Evolutionary conservation across 1,140 invertebrate genomes (phyloP).

Genomic region (Dendrolimus punctatus): DNA sequence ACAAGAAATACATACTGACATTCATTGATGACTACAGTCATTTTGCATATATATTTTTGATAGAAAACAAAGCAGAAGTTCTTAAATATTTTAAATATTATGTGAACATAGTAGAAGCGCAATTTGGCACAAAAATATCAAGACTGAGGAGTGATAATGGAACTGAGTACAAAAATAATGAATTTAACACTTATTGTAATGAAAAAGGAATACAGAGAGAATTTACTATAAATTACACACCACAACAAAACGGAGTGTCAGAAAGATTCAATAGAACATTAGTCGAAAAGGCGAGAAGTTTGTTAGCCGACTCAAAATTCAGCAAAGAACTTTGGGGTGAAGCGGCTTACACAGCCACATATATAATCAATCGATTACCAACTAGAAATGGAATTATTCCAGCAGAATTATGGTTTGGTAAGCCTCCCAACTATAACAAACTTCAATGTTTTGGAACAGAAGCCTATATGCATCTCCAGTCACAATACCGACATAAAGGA

Average conservation of each 20-base stretch:
- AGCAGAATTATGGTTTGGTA: background rate
- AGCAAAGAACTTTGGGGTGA: background rate
- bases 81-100: background rate
- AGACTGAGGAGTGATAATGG: background rate
- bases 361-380: background rate
- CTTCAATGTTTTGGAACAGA: conserved; percentile 2
- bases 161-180: background rate
- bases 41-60: background rate
- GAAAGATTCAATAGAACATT: background rate
- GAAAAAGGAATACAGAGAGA: conserved; percentile 1
- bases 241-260: background rate
- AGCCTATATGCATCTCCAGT: background rate
- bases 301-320: background rate
- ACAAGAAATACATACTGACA: conserved; percentile 1
- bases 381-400: background rate
- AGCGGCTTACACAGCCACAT: background rate
- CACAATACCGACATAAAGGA: background rate
- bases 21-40: background rate
- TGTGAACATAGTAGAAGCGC: background rate
- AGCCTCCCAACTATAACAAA: background rate
- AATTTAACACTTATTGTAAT: background rate
- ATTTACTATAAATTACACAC: background rate
- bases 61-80: background rate
- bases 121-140: background rate
- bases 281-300: background rate